Percentiles rank a stretch among this genome's conserved stretches.
These are phyloP conservation scores for Drosophila subpulchrella DNA, from an alignment of 1,140 invertebrate species.

Conservation along the genomic window DNA sequence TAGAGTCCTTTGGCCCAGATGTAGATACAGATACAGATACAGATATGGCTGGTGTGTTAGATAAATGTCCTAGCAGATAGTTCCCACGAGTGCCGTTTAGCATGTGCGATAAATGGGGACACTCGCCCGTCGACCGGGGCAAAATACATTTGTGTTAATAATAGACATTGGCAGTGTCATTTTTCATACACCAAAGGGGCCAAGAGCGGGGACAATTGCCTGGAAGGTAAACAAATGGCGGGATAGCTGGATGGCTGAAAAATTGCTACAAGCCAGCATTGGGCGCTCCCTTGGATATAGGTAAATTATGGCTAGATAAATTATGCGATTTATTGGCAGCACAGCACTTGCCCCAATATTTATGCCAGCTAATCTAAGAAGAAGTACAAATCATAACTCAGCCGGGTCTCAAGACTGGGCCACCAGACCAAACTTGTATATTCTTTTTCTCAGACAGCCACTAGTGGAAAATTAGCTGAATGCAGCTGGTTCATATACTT, in stretches of 20 bases:
- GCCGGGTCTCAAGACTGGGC: neutral
- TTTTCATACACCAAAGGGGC: constrained; percentile 58
- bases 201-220: constrained; percentile 2
- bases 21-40: constrained; percentile 10
- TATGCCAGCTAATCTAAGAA: constrained; percentile 31
- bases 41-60: constrained; percentile 37
- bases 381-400: constrained; percentile 25
- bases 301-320: constrained; percentile 47
- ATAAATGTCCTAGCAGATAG: constrained; percentile 57
- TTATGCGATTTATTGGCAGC: constrained; percentile 45
- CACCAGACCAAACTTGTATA: neutral
- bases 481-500: neutral
- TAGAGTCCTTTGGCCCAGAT: constrained; percentile 44
- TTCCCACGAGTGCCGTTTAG: constrained; percentile 71
- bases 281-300: constrained; percentile 1
- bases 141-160: constrained; percentile 76
- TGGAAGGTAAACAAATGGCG: constrained; percentile 38
- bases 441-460: neutral
- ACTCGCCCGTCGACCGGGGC: constrained; percentile 36
- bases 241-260: constrained; percentile 24
- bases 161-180: constrained; percentile 72
- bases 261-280: constrained; percentile 28
- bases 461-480: constrained; percentile 40
- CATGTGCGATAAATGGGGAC: constrained; percentile 77
- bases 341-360: constrained; percentile 44